These are phyloP conservation scores for Cephus pulcher DNA, from an alignment of 2,888 invertebrate genomes.

Conservation along the genomic window DNA sequence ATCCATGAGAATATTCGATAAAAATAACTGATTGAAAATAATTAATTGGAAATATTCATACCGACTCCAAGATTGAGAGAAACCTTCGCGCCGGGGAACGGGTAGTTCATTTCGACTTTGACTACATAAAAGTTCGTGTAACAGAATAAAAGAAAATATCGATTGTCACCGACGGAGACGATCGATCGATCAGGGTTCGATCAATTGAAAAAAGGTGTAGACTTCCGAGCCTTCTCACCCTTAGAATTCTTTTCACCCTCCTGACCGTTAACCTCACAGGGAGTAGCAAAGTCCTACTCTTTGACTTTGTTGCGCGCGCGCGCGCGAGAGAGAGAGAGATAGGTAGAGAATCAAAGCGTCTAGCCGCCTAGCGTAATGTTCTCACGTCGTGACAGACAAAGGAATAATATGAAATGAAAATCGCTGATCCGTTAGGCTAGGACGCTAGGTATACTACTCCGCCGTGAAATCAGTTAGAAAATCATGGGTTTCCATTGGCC, in stretches of 20 bases:
- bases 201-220: constrained; percentile 27
- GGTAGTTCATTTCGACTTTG: no score
- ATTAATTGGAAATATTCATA: no score
- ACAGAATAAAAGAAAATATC: constrained; percentile 29
- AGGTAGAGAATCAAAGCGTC: neutral
- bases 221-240: neutral
- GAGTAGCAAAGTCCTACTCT: no score
- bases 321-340: no score
- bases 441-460: constrained; percentile 18
- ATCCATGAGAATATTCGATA: no score
- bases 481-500: constrained; percentile 50
- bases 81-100: no score
- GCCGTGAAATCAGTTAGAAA: constrained; percentile 47
- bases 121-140: no score
- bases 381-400: constrained; percentile 58
- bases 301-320: no score
- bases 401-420: constrained; percentile 44
- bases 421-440: constrained; percentile 24
- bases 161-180: constrained; percentile 31
- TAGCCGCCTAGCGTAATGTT: constrained; percentile 40
- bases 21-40: no score
- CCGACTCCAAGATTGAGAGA: no score
- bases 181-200: constrained; percentile 30
- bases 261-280: neutral
- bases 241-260: neutral